Conservation (phyloP, 2,797 vertebrate species). For the Trichosurus vulpecula region DNA sequence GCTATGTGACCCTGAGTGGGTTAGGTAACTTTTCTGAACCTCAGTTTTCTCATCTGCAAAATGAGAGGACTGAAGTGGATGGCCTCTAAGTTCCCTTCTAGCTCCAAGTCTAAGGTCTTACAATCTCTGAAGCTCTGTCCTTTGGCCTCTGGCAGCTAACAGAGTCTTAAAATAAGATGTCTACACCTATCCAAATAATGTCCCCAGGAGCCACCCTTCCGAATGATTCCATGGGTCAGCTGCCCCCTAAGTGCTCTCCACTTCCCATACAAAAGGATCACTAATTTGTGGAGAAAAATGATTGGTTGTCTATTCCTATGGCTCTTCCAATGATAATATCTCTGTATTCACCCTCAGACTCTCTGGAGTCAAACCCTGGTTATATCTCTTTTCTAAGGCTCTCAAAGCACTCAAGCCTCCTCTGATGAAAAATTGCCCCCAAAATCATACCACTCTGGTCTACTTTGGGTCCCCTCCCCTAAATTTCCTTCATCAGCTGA, state of each 20-base stretch:
- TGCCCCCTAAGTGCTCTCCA: neutral
- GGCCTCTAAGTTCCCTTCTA: neutral
- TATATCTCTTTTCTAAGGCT: neutral
- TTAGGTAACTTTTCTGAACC: neutral
- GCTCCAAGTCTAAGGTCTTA: neutral
- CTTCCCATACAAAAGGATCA: neutral
- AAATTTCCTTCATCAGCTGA: neutral
- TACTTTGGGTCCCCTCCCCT: neutral
- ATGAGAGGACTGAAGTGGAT: neutral
- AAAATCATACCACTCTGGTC: neutral
- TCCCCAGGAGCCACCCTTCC: neutral
- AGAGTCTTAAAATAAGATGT: neutral
- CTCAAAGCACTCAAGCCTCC: neutral
- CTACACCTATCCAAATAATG: neutral
- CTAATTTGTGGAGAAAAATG: neutral
- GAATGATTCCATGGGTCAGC: neutral
- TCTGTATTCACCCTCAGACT: neutral
- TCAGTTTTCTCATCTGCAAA: neutral
- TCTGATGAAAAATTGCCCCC: neutral
- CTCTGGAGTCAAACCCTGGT: neutral
- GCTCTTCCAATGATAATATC: neutral
- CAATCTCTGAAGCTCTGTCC: neutral
- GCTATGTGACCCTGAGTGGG: neutral
- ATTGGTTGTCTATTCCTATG: neutral
- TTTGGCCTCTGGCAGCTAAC: neutral